Evolutionary conservation across 2,113 vertebrate species (phyloP), one percentile per base, ranked within the genome.

Genomic region (Dolichallabes microphthalmus): DNA sequence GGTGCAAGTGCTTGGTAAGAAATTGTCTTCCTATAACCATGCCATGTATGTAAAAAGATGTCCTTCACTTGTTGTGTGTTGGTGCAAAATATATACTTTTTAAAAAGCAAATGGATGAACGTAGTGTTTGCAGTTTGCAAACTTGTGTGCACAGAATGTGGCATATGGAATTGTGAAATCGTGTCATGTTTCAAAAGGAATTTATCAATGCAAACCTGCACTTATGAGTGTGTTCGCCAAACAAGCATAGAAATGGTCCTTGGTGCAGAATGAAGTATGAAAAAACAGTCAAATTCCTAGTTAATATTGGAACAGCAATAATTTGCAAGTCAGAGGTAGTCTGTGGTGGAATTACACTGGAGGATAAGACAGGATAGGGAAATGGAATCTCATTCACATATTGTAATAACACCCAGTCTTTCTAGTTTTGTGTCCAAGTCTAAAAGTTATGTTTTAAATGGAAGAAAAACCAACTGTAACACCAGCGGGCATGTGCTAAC

Each of bases 401-500:
- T 6, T 39, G 39, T 39, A 13, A 1, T 30, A 64, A 60, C n/a
- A 25, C 61, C 11, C 63, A 57, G 15, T 80, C 63, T 57, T 75
- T 66, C 39, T 66, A 61, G 75, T 58, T 52, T 69, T 32, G 2
- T 52, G 30, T 76, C 35, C 50, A 75, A 63, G 39, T 63, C 52
- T 52, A 1, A 17, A 58, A 58, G 80, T 84, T 64, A 73, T 80
- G 84, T 86, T 84, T 82, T 57, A 69, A 25, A 17, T 61, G 27
- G 45, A 52, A 25, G 39, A 53, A 13, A 17, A 45, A 45, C 39
- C n/a, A 69, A 69, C 74, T 60, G 50, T 68, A 69, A 64, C 35
- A 30, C 57, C n/a, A 86, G 57, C 63, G 55, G 30, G 85, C 85
- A 64, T 74, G 85, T 86, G 64, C 68, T 35, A 58, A 86, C 85